A percentile compares a stretch with the other conserved stretches of the same genome.
These are phyloP conservation scores for Lindbergichthys nudifrons DNA, from an alignment of 2,797 vertebrate species.

Conservation along the genomic window DNA sequence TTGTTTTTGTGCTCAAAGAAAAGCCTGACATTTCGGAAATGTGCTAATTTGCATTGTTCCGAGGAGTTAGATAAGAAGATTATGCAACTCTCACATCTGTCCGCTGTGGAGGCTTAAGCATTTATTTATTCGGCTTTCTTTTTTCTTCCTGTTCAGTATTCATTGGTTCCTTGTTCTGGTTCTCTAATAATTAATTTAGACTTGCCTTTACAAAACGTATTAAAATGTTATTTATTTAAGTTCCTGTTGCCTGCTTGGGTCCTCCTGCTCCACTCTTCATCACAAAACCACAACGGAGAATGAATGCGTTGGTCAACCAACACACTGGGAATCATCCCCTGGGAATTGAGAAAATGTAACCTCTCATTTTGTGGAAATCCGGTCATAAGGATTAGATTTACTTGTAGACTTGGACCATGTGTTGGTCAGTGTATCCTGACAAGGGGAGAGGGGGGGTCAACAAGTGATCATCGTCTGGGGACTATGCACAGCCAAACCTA, in stretches of 20 bases:
- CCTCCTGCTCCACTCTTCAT: too few species aligned
- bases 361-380: not conserved
- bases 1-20: constrained; percentile 1
- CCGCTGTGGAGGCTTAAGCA: not conserved
- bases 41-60: too few species aligned
- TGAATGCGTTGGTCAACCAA: not conserved
- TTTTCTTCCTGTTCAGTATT: too few species aligned
- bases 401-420: not conserved
- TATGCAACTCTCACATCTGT: not conserved
- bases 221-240: too few species aligned
- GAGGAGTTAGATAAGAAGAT: not conserved
- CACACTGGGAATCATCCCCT: not conserved
- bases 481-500: not conserved
- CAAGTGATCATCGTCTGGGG: not conserved
- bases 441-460: not conserved
- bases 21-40: not conserved
- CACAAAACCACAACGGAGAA: not conserved
- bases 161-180: too few species aligned
- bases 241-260: too few species aligned
- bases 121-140: too few species aligned
- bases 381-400: not conserved
- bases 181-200: too few species aligned
- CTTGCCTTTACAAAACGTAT: too few species aligned
- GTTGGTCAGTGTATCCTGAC: not conserved
- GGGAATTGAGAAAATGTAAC: not conserved